Percentiles rank a stretch among this genome's conserved stretches.
Conservation (phyloP, 1,140 invertebrate genomes). For the Drosophila kepulauana region DNA sequence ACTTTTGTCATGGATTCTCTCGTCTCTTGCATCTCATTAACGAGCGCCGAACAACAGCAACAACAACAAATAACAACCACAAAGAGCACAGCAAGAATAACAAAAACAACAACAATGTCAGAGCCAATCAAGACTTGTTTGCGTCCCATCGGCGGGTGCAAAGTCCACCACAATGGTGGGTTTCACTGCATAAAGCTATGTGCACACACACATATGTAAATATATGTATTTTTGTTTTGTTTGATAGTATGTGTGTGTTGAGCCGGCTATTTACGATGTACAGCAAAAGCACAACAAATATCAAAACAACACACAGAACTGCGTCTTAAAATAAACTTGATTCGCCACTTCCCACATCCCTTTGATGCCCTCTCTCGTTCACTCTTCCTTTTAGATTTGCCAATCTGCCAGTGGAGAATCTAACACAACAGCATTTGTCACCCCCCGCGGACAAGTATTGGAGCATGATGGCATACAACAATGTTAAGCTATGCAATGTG, state of each 20-base stretch:
- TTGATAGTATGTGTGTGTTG: background rate
- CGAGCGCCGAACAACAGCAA: slow-evolving; percentile 50
- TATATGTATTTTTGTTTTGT: slow-evolving; percentile 29
- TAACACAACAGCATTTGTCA: slow-evolving; percentile 86
- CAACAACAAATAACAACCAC: slow-evolving; percentile 20
- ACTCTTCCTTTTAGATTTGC: slow-evolving; percentile 88
- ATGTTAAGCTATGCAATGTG: slow-evolving; percentile 96
- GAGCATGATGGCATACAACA: slow-evolving; percentile 94
- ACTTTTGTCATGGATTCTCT: slow-evolving; percentile 41
- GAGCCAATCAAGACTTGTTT: slow-evolving; percentile 78
- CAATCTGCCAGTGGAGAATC: slow-evolving; percentile 85
- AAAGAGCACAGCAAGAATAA: slow-evolving; percentile 23
- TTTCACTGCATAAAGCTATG: slow-evolving; percentile 40
- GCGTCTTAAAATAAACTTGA: slow-evolving; percentile 53
- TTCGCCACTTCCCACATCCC: background rate
- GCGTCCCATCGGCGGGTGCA: slow-evolving; percentile 50
- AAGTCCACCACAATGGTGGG: slow-evolving; percentile 72
- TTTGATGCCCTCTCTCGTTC: background rate
- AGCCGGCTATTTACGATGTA: slow-evolving; percentile 34
- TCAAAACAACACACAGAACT: slow-evolving; percentile 40
- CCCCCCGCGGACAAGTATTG: slow-evolving; percentile 88
- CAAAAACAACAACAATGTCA: slow-evolving; percentile 25
- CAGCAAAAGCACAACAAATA: slow-evolving; percentile 13
- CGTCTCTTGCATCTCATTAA: slow-evolving; percentile 64
- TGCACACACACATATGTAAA: background rate